A percentile compares a stretch with the other conserved stretches of the same genome.
Conservation (phyloP, 2,888 invertebrate genomes). For the Drosophila quasianomalipes region DNA sequence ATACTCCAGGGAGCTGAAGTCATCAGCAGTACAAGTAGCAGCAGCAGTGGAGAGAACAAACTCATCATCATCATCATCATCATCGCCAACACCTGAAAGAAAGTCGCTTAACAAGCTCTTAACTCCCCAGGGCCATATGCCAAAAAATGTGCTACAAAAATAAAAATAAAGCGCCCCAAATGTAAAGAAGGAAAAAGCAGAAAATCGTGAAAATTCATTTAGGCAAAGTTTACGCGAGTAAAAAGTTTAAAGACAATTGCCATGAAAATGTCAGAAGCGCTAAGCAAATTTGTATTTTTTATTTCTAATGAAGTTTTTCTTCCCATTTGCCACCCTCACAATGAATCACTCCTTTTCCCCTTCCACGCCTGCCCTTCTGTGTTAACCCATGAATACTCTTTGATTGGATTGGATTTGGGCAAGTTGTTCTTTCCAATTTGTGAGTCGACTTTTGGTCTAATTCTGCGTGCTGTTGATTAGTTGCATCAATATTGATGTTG, state of each 20-base stretch:
- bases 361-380: too few relatives aligned
- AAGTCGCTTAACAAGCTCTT: conserved; percentile 70
- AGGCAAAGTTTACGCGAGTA: conserved; percentile 61
- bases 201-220: conserved; percentile 70
- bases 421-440: conserved; percentile 31
- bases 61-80: conserved; percentile 39
- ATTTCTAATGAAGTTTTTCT: conserved; percentile 62
- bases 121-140: conserved; percentile 69
- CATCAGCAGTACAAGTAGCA: conserved; percentile 48
- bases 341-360: not conserved
- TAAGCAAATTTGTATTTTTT: conserved; percentile 55
- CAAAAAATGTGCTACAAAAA: conserved; percentile 48
- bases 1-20: conserved; percentile 64
- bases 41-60: conserved; percentile 5
- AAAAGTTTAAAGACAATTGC: conserved; percentile 65
- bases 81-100: conserved; percentile 59
- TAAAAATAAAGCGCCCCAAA: conserved; percentile 49
- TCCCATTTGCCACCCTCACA: conserved; percentile 31
- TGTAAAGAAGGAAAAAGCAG: conserved; percentile 7
- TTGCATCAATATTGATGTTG: conserved; percentile 58
- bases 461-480: conserved; percentile 54
- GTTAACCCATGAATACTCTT: conserved; percentile 36
- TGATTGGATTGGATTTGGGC: conserved; percentile 60
- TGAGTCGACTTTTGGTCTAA: conserved; percentile 36
- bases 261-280: conserved; percentile 41